These are phyloP conservation scores for Corythaixoides concolor DNA, from an alignment of 2,113 vertebrate species.

Conservation along the genomic window DNA sequence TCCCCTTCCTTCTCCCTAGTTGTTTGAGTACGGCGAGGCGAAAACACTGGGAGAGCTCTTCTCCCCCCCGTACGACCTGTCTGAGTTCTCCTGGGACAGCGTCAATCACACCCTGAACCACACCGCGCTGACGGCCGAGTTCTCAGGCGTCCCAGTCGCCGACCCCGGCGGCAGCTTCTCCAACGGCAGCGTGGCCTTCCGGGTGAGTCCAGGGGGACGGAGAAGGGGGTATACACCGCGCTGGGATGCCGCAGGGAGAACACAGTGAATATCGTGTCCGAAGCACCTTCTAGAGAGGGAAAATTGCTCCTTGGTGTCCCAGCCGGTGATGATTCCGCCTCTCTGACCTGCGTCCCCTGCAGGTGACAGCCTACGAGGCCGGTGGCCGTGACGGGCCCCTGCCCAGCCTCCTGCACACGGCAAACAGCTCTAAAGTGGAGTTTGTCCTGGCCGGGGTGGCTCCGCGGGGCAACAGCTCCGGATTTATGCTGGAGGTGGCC, in stretches of 20 bases:
- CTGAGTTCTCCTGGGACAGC: constrained; percentile 78
- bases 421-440: constrained; percentile 84
- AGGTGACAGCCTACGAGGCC: constrained; percentile 82
- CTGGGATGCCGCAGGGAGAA: neutral
- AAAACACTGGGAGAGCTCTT: constrained; percentile 34
- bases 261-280: rapidly evolving
- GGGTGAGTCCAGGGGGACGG: constrained; percentile 22
- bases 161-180: neutral
- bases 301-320: rapidly evolving
- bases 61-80: constrained; percentile 80
- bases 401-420: constrained; percentile 85
- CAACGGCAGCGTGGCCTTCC: constrained; percentile 74
- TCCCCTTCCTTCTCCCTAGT: constrained; percentile 55
- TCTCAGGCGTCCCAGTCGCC: constrained; percentile 43
- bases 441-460: constrained; percentile 72
- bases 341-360: neutral
- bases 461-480: constrained; percentile 72
- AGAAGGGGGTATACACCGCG: too few species aligned
- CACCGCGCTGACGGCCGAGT: constrained; percentile 57
- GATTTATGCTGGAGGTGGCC: constrained; percentile 83
- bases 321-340: rapidly evolving
- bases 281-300: neutral
- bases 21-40: constrained; percentile 82
- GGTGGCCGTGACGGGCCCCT: constrained; percentile 65
- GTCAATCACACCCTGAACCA: constrained; percentile 64